Percentiles rank a stretch among this genome's conserved stretches.
phyloP scores from a whole-genome alignment of 2,888 invertebrate species.

The Hecatera dysodea region DNA sequence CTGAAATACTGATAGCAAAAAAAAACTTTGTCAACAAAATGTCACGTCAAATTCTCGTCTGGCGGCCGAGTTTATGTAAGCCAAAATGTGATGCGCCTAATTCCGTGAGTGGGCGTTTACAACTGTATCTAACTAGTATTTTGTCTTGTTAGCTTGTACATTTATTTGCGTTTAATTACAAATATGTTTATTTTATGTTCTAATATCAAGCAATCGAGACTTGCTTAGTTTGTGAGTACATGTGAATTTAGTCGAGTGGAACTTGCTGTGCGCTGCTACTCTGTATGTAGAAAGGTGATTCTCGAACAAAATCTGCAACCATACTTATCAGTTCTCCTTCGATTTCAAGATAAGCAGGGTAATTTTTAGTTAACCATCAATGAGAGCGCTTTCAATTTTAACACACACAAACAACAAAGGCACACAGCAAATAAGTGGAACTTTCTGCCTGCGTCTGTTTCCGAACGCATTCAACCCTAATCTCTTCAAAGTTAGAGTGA shows the following conservation, averaged over 20 bases:
- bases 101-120: slow-evolving; percentile 18
- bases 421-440: too few relatives aligned
- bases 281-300: too few relatives aligned
- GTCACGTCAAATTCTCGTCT: not conserved
- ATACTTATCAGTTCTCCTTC: too few relatives aligned
- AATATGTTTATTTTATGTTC: slow-evolving; percentile 28
- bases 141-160: slow-evolving; percentile 39
- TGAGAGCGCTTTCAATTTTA: too few relatives aligned
- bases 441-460: too few relatives aligned
- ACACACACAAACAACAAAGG: too few relatives aligned
- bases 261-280: not conserved
- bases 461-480: too few relatives aligned
- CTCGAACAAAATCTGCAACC: too few relatives aligned
- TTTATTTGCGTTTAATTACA: slow-evolving; percentile 50
- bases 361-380: not conserved
- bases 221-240: not conserved
- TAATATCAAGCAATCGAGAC: not conserved
- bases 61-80: not conserved
- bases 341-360: not conserved
- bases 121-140: slow-evolving; percentile 33
- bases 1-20: too few relatives aligned
- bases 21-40: too few relatives aligned
- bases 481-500: too few relatives aligned
- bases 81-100: not conserved
- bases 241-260: not conserved